Base-by-base conservation (phyloP, 2,113 vertebrate species). In the Apistogramma diplotaenia region DNA sequence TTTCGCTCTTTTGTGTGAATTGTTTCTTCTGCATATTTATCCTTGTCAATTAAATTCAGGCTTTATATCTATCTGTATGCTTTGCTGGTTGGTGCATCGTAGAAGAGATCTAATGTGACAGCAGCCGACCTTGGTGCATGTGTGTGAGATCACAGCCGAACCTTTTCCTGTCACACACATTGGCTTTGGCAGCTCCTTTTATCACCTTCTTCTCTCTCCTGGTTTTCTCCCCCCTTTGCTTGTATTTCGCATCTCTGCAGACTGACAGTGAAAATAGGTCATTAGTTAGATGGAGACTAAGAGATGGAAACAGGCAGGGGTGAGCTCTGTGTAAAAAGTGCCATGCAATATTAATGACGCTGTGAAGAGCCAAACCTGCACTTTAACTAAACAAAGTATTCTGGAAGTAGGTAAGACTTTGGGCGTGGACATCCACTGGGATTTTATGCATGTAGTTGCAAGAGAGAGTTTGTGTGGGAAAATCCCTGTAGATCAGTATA, bases 261-360 rank as follows among this genome's bases (percentile, higher is more conserved):
- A 88, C 90, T 84, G 87, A 89, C 79, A 86, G 83, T 82, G 90
- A 94, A 95, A 95, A 92, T 91, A 90, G 93, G 92, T 94, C 94
- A 94, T 94, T 95, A 94, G 90, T 89, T 87, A 91, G 79, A 85
- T 21, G 35, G 84, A 77, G 88, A 91, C 81, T 62, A 82, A 58
- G 87, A 82, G 86, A 85, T 83, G 65, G 82, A 86, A 75, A 81
- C 76, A 79, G 79, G 82, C 84, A 82, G 89, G 74, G 86, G 87
- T 19, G 77, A 91, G 86, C 86, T 89, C 89, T 87, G 74, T 89
- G 78, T 76, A 89, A 89, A 92, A 91, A 90, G 59, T 60, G 12
- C 35, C 59, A 81, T 94, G 83, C 90, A 94, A 90, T 93, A 94
- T 94, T 93, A 78, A 95, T 91, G 82, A 91, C 33, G 49, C 87